Base-by-base conservation (phyloP, 2,888 invertebrate species). In the Trachelus iudaicus region DNA sequence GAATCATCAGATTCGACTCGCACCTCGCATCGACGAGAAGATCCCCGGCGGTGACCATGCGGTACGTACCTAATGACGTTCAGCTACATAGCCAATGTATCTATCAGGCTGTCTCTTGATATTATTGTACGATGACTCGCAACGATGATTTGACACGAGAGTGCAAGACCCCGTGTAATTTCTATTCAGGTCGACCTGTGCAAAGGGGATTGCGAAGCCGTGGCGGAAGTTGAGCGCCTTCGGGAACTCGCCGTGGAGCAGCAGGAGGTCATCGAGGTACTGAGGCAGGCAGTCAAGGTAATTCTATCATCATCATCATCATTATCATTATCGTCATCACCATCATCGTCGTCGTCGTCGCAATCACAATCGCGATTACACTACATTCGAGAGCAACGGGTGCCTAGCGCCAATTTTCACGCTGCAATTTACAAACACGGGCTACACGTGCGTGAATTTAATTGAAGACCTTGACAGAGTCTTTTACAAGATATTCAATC, bases 221-320 rank as follows among this genome's bases (percentile, higher is more conserved):
- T 84, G 80, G 82, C 85, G 77, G 89, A 90, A 84, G 85, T 89
- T 80, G 89, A 89, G 75, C 87, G 88, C 31, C 89, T 90, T 75
- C 87, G 89, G 71, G 88, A 89, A 81, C 85, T 89, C 69, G 87
- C 89, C 73, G 83, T 87, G 73, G 90, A 90, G 78, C 89, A 90
- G 82, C 90, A 89, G 82, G 88, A 89, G 85, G 85, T 88, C 82
- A 90, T 90, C 83, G 90, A 89, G 78, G 85, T 87, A 79, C 86
- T 90, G 79, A 85, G 89, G 77, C 90, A 90, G 79, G 87, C 88
- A 37, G 85, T 90, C 80, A 90, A 89, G 87, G 90, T 90, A 87
- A 73, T 69, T 56, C 11, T 31, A 71, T 71, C 71, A 31, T 33
- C 71, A 31, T 71, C 31, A 71, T 71, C 4, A 23, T 71, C 11